phyloP scores from a whole-genome alignment of 64 coral and sea anemone genomes.

The Stylophora pistillata region DNA sequence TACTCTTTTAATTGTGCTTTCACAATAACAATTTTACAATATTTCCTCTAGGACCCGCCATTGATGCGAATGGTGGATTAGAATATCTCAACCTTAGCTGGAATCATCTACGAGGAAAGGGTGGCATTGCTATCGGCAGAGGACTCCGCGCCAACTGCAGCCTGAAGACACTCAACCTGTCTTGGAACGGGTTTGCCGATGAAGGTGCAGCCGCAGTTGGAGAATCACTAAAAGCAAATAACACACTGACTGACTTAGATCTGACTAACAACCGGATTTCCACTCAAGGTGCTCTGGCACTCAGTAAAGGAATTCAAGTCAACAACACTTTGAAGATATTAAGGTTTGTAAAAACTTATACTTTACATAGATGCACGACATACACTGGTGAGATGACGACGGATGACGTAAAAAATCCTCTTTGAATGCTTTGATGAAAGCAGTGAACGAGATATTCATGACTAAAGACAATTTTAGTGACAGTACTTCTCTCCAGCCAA shows the following conservation, averaged over 20 bases:
- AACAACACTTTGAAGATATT: constrained; percentile 89
- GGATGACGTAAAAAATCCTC: no score
- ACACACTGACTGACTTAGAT: constrained; percentile 83
- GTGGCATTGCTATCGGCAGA: constrained; percentile 82
- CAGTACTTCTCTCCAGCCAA: no score
- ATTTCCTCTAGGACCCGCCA: constrained; percentile 59
- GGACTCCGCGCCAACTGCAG: constrained; percentile 81
- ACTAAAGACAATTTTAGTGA: no score
- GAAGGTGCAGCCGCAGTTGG: constrained; percentile 86
- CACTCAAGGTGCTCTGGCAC: constrained; percentile 54
- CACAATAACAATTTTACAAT: neutral
- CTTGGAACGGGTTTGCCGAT: constrained; percentile 96
- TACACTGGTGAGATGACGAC: no score
- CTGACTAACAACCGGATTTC: constrained; percentile 91
- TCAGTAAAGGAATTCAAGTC: constrained; percentile 78
- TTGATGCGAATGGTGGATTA: constrained; percentile 75
- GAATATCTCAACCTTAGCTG: constrained; percentile 88
- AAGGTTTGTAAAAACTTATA: constrained; percentile 34
- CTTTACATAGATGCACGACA: no score
- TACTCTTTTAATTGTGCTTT: no score
- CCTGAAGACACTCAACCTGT: constrained; percentile 60
- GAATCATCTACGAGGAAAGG: constrained; percentile 87
- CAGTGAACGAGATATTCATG: no score
- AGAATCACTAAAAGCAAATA: constrained; percentile 84
- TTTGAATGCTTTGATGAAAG: no score